These are phyloP conservation scores for Actias luna DNA, from an alignment of 2,888 invertebrate species.

Conservation along the genomic window DNA sequence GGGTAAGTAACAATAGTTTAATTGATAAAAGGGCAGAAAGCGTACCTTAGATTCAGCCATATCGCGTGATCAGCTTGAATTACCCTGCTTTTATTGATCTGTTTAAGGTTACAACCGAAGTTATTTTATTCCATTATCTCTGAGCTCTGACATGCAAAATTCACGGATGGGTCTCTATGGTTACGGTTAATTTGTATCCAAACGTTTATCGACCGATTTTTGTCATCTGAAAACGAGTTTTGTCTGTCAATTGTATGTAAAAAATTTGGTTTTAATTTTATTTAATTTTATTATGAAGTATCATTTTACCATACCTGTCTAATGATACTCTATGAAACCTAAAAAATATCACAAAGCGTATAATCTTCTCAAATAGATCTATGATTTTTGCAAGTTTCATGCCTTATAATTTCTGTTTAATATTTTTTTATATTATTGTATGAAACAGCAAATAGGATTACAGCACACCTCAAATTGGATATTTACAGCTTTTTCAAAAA, in stretches of 20 bases:
- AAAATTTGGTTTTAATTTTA: no score
- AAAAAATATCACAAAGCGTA: no score
- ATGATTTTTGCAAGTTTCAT: no score
- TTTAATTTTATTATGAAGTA: no score
- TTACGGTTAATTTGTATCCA: constrained; percentile 41
- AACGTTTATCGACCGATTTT: constrained; percentile 46
- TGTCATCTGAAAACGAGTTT: constrained; percentile 8
- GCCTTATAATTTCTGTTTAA: no score
- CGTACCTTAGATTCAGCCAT: constrained; percentile 72
- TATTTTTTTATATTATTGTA: no score
- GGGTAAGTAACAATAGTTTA: constrained; percentile 65
- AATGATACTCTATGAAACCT: no score
- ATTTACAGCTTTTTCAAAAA: no score
- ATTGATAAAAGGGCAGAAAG: constrained; percentile 47
- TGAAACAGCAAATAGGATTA: no score
- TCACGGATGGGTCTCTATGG: constrained; percentile 51
- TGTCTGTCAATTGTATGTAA: constrained; percentile 20
- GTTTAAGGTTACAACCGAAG: constrained; percentile 62
- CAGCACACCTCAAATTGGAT: no score
- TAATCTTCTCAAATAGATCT: no score
- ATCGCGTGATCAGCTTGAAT: constrained; percentile 72
- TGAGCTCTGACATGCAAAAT: constrained; percentile 61
- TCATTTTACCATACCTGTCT: no score
- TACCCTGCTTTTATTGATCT: constrained; percentile 71
- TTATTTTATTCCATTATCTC: constrained; percentile 71